These are phyloP conservation scores for Rotaria socialis DNA, from an alignment of 2,888 invertebrate species.

Conservation along the genomic window DNA sequence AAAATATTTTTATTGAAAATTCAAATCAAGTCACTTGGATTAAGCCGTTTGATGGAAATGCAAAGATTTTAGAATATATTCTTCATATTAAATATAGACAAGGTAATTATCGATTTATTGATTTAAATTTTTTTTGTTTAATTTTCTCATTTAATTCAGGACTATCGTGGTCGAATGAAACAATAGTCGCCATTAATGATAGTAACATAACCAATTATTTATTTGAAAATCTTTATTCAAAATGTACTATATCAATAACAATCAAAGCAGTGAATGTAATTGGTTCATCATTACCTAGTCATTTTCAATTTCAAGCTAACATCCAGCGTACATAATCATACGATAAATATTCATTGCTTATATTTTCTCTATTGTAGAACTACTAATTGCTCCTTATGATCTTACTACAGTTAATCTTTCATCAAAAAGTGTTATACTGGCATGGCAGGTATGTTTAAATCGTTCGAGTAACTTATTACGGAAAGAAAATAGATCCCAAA, in stretches of 20 bases:
- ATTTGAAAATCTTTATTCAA: neutral
- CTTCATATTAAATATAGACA: neutral
- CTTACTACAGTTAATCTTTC: neutral
- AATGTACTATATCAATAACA: neutral
- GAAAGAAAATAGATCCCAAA: too few species aligned
- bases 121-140: neutral
- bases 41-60: constrained; percentile 1
- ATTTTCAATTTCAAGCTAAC: neutral
- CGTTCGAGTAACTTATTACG: too few species aligned
- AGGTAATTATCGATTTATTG: neutral
- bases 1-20: constrained; percentile 1
- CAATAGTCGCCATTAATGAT: neutral
- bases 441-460: neutral
- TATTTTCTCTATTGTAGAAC: neutral
- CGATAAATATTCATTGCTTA: neutral
- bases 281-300: neutral
- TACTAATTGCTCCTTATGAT: neutral
- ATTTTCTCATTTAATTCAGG: neutral
- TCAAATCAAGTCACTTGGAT: neutral
- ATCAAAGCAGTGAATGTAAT: neutral
- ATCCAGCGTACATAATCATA: neutral
- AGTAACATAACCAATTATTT: neutral
- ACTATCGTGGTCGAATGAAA: neutral
- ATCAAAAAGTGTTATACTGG: neutral
- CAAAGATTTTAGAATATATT: neutral